These are phyloP conservation scores for Caretta caretta DNA, from an alignment of 2,113 vertebrate genomes.

Conservation along the genomic window DNA sequence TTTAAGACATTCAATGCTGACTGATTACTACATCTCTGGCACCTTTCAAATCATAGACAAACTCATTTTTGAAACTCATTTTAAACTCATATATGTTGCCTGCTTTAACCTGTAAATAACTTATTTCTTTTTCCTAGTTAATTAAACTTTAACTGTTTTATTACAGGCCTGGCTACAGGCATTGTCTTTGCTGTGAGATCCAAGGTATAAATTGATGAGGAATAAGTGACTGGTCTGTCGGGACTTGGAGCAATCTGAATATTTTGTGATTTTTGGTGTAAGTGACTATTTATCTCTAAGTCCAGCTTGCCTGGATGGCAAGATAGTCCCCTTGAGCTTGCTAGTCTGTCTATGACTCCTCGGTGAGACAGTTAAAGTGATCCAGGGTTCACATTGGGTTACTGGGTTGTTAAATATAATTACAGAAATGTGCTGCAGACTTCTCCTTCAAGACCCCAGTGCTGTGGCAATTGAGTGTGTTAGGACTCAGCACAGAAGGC, in stretches of 20 bases:
- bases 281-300: neutral
- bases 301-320: neutral
- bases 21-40: too few relatives aligned
- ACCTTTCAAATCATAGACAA: neutral
- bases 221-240: neutral
- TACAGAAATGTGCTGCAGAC: neutral
- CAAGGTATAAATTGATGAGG: neutral
- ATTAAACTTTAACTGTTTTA: neutral
- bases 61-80: neutral
- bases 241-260: neutral
- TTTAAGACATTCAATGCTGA: neutral
- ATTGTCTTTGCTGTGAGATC: neutral
- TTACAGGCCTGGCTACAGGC: neutral
- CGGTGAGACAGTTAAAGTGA: neutral
- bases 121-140: neutral
- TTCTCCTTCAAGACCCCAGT: neutral
- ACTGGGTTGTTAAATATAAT: too few relatives aligned
- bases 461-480: neutral
- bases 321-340: neutral
- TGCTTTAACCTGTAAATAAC: neutral
- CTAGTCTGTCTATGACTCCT: neutral
- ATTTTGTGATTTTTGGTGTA: neutral
- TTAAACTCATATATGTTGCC: neutral
- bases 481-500: neutral
- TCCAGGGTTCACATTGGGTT: neutral